These are phyloP conservation scores for Julus scandinavius DNA, from an alignment of 2,888 invertebrate species.

Conservation along the genomic window DNA sequence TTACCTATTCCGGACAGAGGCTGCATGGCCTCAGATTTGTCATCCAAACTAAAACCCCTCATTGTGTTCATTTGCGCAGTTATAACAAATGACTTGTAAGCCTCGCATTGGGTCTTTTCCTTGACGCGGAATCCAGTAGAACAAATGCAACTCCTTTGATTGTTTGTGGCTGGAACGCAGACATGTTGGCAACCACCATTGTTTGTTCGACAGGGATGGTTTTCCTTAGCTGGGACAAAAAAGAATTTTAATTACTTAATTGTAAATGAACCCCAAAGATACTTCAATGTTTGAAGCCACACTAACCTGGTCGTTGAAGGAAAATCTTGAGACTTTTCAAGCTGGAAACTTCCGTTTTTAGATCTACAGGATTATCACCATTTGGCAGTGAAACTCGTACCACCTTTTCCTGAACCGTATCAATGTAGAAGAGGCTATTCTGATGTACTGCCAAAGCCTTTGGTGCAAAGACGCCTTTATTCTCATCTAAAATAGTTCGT, in stretches of 20 bases:
- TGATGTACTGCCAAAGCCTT: slow-evolving; percentile 85
- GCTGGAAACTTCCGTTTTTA: slow-evolving; percentile 77
- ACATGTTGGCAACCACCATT: slow-evolving; percentile 96
- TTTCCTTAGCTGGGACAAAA: slow-evolving; percentile 62
- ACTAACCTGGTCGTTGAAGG: slow-evolving; percentile 77
- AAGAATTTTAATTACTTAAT: not conserved
- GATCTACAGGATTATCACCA: slow-evolving; percentile 83
- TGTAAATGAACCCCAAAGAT: too few species aligned
- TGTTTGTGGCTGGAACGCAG: slow-evolving; percentile 86
- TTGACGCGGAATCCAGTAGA: slow-evolving; percentile 87
- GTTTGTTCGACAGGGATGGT: slow-evolving; percentile 84
- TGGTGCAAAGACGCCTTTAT: slow-evolving; percentile 79
- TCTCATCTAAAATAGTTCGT: slow-evolving; percentile 74
- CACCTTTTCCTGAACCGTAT: slow-evolving; percentile 89
- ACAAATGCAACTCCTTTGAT: slow-evolving; percentile 85
- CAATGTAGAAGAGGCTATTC: slow-evolving; percentile 84
- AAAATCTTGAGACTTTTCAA: slow-evolving; percentile 87
- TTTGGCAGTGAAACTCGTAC: slow-evolving; percentile 83
- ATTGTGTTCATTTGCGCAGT: slow-evolving; percentile 90
- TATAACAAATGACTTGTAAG: slow-evolving; percentile 90
- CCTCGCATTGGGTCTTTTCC: slow-evolving; percentile 75
- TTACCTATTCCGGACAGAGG: slow-evolving; percentile 82
- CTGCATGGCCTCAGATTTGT: slow-evolving; percentile 91
- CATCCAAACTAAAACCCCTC: slow-evolving; percentile 86
- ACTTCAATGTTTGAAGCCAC: not conserved